phyloP scores from a whole-genome alignment of 2,888 invertebrate species.

The Lycia hirtaria region DNA sequence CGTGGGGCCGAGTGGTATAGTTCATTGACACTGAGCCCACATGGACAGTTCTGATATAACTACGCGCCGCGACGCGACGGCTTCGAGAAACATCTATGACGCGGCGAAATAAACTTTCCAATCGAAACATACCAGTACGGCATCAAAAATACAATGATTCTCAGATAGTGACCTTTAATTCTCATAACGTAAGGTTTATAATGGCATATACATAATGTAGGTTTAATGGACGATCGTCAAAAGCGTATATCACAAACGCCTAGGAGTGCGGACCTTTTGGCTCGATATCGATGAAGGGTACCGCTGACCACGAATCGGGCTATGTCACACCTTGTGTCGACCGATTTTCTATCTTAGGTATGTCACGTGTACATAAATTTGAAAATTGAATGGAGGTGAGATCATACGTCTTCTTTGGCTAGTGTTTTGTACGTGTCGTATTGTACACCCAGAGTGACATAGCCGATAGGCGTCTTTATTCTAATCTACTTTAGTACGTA shows the following conservation, averaged over 20 bases:
- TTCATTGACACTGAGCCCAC: slow-evolving; percentile 41
- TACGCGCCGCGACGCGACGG: slow-evolving; percentile 40
- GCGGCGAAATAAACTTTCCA: slow-evolving; percentile 28
- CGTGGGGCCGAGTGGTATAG: slow-evolving; percentile 43
- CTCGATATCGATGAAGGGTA: slow-evolving; percentile 21
- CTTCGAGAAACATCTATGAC: slow-evolving; percentile 34
- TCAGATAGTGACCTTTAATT: slow-evolving; percentile 37
- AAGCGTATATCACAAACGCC: slow-evolving; percentile 83
- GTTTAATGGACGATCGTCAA: slow-evolving; percentile 79
- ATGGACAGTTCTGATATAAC: slow-evolving; percentile 41
- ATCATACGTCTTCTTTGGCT: slow-evolving; percentile 4
- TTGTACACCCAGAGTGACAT: slow-evolving; percentile 12
- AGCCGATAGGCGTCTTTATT: slow-evolving; percentile 26
- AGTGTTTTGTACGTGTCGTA: background rate
- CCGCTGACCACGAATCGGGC: slow-evolving; percentile 22
- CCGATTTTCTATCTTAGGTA: slow-evolving; percentile 4
- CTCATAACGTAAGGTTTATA: slow-evolving; percentile 46
- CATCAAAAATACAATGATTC: slow-evolving; percentile 42
- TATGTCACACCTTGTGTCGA: slow-evolving; percentile 16
- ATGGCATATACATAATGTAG: slow-evolving; percentile 53
- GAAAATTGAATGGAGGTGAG: background rate
- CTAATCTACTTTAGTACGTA: slow-evolving; percentile 33
- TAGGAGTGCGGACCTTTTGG: slow-evolving; percentile 34
- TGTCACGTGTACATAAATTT: background rate
- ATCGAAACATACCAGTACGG: slow-evolving; percentile 32